Percentiles rank a stretch among this genome's conserved stretches.
Evolutionary conservation across 2,113 vertebrate species (phyloP).

Genomic region (Peromyscus californicus): DNA sequence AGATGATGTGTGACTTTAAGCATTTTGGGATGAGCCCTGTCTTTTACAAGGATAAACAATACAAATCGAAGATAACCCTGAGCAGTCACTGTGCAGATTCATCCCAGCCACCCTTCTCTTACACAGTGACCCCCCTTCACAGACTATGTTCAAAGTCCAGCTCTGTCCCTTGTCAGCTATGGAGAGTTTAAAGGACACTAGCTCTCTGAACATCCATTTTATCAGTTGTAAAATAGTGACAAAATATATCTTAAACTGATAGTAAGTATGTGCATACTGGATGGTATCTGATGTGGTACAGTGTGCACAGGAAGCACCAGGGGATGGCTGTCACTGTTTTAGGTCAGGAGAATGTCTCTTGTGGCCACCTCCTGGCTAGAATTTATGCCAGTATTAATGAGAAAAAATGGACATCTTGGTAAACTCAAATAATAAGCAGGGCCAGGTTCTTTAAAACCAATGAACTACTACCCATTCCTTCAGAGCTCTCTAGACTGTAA

Average conservation of each 20-base stretch:
- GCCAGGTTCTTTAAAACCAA: slow-evolving; percentile 6
- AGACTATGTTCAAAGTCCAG: neutral
- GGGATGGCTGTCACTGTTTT: neutral
- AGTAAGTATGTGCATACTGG: neutral
- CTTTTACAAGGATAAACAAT: neutral
- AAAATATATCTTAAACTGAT: neutral
- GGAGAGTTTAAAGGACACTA: neutral
- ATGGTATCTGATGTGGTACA: neutral
- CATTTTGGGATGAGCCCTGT: neutral
- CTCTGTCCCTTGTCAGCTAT: neutral
- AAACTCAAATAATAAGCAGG: slow-evolving; percentile 21
- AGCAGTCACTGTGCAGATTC: neutral
- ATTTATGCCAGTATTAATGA: neutral
- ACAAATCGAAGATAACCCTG: neutral
- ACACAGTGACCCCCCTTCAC: neutral
- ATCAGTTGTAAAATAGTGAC: neutral
- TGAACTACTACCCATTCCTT: neutral
- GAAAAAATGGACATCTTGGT: neutral
- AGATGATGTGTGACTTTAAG: neutral
- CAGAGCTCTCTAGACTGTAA: neutral
- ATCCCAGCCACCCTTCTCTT: neutral
- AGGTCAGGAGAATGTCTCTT: neutral
- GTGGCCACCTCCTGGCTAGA: neutral
- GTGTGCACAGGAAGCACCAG: neutral
- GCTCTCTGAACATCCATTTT: neutral